These are phyloP conservation scores for Melipona bicolor DNA, from an alignment of 2,888 invertebrate species.

Conservation along the genomic window DNA sequence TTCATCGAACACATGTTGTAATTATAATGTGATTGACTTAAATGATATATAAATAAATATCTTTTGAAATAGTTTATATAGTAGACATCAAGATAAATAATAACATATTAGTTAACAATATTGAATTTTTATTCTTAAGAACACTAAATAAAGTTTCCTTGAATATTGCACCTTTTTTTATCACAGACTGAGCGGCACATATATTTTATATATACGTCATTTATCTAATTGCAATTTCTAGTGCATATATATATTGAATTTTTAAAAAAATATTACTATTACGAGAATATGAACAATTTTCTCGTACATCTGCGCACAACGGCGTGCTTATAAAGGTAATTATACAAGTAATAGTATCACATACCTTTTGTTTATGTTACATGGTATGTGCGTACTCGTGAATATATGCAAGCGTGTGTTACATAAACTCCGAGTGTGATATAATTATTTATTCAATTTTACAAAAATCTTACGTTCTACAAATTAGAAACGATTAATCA, in stretches of 20 bases:
- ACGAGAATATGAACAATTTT: constrained; percentile 11
- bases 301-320: neutral
- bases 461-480: neutral
- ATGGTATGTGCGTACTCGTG: neutral
- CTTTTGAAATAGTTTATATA: neutral
- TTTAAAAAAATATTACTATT: constrained; percentile 28
- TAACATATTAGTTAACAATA: constrained; percentile 18
- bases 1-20: constrained; percentile 14
- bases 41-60: neutral
- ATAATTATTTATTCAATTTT: neutral
- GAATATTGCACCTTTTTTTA: constrained; percentile 62
- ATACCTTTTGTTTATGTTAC: neutral
- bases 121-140: constrained; percentile 6
- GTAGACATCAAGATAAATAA: constrained; percentile 17
- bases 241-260: constrained; percentile 19
- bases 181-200: constrained; percentile 66
- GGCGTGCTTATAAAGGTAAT: neutral
- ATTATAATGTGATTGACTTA: constrained; percentile 16
- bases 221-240: neutral
- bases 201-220: constrained; percentile 12
- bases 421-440: neutral
- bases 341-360: neutral
- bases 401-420: neutral
- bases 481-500: neutral
- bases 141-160: constrained; percentile 29